Conservation (phyloP, 2,797 vertebrate species). For the Centropyge bicolor region DNA sequence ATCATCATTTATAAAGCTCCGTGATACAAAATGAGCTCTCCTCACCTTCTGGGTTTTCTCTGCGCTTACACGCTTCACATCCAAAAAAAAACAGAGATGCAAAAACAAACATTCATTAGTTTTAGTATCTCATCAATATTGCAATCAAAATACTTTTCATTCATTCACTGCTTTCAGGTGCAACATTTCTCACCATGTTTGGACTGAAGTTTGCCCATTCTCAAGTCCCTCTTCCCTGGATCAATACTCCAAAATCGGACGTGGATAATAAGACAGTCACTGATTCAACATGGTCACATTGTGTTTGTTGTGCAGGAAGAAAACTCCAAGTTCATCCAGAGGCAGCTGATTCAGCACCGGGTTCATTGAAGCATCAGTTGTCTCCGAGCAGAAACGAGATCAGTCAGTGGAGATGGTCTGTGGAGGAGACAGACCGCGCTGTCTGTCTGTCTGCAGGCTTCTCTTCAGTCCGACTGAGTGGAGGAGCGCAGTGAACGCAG, state of each 20-base stretch:
- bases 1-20: not conserved
- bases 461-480: conserved; percentile 51
- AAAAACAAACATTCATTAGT: conserved; percentile 59
- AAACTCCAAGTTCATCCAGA: conserved; percentile 75
- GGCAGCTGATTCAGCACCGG: conserved; percentile 26
- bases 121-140: not conserved
- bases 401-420: not conserved
- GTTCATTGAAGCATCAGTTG: conserved; percentile 58
- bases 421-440: conserved; percentile 14
- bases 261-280: conserved; percentile 55
- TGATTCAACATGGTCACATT: conserved; percentile 80
- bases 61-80: conserved; percentile 84
- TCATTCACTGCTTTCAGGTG: not conserved
- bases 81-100: conserved; percentile 44
- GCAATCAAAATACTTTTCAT: not conserved
- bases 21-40: not conserved
- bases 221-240: conserved; percentile 58
- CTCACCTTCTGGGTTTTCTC: conserved; percentile 92
- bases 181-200: conserved; percentile 85
- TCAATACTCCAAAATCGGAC: conserved; percentile 74
- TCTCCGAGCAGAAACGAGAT: not conserved
- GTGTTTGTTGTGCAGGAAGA: conserved; percentile 66
- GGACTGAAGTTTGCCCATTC: conserved; percentile 90
- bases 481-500: conserved; percentile 33
- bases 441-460: conserved; percentile 27